These are phyloP conservation scores for Cercopithecus mona DNA, from an alignment of 2,113 vertebrate genomes.

Conservation along the genomic window DNA sequence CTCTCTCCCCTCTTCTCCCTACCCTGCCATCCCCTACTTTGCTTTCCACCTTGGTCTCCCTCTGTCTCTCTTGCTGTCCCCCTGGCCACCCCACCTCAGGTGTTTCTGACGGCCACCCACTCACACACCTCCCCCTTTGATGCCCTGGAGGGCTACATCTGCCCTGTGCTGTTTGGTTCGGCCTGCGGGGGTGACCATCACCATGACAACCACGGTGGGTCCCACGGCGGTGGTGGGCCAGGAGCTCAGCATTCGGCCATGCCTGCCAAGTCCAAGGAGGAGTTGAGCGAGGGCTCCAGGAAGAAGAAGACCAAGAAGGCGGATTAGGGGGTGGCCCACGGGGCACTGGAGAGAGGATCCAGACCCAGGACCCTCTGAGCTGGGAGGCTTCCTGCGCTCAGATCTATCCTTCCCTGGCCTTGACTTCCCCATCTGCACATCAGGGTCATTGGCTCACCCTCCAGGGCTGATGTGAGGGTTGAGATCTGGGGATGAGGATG, in stretches of 20 bases:
- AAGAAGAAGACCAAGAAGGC: slow-evolving; percentile 98
- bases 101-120: slow-evolving; percentile 95
- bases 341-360: background rate
- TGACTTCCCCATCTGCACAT: slow-evolving; percentile 49
- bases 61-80: background rate
- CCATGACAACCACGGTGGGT: slow-evolving; percentile 80
- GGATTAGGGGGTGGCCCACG: slow-evolving; percentile 75
- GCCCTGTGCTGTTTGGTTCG: slow-evolving; percentile 92
- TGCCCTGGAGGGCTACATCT: slow-evolving; percentile 90
- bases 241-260: slow-evolving; percentile 77
- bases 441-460: background rate
- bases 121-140: slow-evolving; percentile 95
- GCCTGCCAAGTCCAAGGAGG: slow-evolving; percentile 93
- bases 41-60: background rate
- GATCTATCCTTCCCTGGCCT: slow-evolving; percentile 47
- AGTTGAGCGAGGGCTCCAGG: slow-evolving; percentile 93
- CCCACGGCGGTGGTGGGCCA: slow-evolving; percentile 66
- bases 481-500: background rate
- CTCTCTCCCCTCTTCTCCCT: background rate
- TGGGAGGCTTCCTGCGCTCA: slow-evolving; percentile 49
- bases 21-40: background rate
- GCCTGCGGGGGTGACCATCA: slow-evolving; percentile 80
- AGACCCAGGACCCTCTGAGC: slow-evolving; percentile 62
- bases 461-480: background rate
- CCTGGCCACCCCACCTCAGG: slow-evolving; percentile 80